Percentiles rank a stretch among this genome's conserved stretches.
Evolutionary conservation across 2,797 vertebrate species (phyloP).

Genomic region (Glossophaga mutica): DNA sequence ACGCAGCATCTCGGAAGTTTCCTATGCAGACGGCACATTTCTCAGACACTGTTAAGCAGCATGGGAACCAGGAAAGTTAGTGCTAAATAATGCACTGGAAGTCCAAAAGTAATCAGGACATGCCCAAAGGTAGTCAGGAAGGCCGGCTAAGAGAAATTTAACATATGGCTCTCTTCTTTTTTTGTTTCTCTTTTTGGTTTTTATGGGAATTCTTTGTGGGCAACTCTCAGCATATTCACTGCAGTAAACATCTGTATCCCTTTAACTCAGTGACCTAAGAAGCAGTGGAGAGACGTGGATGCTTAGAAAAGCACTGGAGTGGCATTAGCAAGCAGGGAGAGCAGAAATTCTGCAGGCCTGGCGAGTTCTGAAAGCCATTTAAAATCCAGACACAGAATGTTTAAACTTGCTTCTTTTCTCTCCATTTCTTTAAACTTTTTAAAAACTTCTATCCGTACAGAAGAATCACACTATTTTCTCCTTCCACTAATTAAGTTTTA

Average conservation of each 20-base stretch:
- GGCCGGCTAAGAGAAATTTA: background rate
- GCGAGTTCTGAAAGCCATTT: background rate
- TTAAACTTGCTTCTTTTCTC: background rate
- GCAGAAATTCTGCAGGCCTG: background rate
- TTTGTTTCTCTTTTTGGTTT: background rate
- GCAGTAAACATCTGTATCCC: conserved; percentile 12
- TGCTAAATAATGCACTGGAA: rapidly evolving
- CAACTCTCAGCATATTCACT: background rate
- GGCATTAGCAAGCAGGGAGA: background rate
- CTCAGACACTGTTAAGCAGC: background rate
- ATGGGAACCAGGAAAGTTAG: background rate
- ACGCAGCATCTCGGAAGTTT: background rate
- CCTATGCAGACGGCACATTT: background rate
- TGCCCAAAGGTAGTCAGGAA: background rate
- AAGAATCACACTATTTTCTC: conserved; percentile 9
- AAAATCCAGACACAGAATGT: background rate
- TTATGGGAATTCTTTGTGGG: conserved; percentile 34
- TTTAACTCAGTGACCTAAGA: conserved; percentile 38
- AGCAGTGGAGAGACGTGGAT: background rate
- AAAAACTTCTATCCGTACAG: background rate
- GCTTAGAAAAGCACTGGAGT: background rate
- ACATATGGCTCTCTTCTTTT: background rate
- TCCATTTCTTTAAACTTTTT: background rate
- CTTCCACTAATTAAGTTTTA: background rate
- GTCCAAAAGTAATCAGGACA: background rate